Percentiles rank a stretch among this genome's conserved stretches.
These are phyloP conservation scores for Tiliqua scincoides DNA, from an alignment of 2,113 vertebrate species.

Conservation along the genomic window DNA sequence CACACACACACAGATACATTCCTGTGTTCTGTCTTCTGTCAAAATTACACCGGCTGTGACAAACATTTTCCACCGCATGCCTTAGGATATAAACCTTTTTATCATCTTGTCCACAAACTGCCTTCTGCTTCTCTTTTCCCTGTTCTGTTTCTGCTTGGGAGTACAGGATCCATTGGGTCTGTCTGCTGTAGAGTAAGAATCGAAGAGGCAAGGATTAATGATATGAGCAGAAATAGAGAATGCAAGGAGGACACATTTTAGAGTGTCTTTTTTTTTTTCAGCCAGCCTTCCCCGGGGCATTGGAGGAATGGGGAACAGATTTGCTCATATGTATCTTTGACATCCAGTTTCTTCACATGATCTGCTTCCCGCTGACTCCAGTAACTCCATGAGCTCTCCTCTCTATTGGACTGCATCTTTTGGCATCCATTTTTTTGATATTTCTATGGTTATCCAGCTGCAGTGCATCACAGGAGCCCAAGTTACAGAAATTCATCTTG, in stretches of 20 bases:
- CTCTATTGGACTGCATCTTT: constrained; percentile 2
- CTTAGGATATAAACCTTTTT: not conserved
- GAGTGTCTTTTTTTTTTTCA: no score
- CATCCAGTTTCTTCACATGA: constrained; percentile 12
- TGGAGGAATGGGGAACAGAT: constrained; percentile 16
- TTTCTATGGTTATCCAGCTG: constrained; percentile 14
- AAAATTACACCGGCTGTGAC: not conserved
- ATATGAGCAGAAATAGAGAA: not conserved
- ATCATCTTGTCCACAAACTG: not conserved
- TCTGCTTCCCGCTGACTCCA: constrained; percentile 18
- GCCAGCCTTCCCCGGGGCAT: not conserved
- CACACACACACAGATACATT: not conserved
- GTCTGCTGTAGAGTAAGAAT: not conserved
- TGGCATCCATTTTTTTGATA: constrained; percentile 11
- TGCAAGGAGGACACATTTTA: not conserved
- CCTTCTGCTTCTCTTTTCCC: not conserved
- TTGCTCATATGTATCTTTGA: constrained; percentile 18
- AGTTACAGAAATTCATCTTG: not conserved
- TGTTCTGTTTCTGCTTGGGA: not conserved
- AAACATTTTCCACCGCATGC: not conserved
- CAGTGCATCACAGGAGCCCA: constrained; percentile 13
- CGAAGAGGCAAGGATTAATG: not conserved
- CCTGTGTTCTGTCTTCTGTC: not conserved
- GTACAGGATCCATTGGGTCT: not conserved
- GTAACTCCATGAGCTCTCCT: constrained; percentile 11